Base-by-base conservation (phyloP, 2,113 vertebrate species). In the Pristiophorus japonicus region DNA sequence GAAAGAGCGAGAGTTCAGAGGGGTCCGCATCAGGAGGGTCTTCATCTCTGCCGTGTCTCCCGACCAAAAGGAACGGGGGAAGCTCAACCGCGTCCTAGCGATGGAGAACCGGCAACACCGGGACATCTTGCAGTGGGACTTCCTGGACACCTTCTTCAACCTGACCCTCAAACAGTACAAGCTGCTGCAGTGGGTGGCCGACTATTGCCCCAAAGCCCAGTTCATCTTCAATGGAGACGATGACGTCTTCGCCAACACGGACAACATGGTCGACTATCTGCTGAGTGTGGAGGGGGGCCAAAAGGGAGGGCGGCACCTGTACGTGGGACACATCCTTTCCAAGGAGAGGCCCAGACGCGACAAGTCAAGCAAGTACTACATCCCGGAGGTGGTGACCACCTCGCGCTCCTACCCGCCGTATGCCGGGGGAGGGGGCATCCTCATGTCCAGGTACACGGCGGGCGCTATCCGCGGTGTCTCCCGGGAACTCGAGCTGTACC, bases 41-140 rank as follows among this genome's bases (percentile, higher is more conserved):
- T 99, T 99, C 96, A 96, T 99, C 0, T 96, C 97, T 0, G 98
- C 98, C 34, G 97, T 97, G 0, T 10, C 66, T 0, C 11, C 42
- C 0, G 0, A 45, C 0, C 27, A 96, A 0, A 96, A n/a, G 3
- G 96, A 98, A 16, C 97, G 97, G 0, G 1, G 0, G 38, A 97
- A 97, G 90, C 90, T 98, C 11, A 98, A 98, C 96, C 95, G 34
- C n/a, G 96, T 99, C 7, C 97, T 99, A 47, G 67, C 65, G 24
- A 24, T 98, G 85, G 99, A 99, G 97, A 97, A 98, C 0, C 70
- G 0, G 0, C 91, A 96, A 4, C 90, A 98, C 11, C 1, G 95
- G 0, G 99, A 99, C 96, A 97, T 99, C 73, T 96, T 99, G 92
- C 98, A 99, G 96, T 99, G 98, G 98, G 96, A 97, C 88, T 99